These are phyloP conservation scores for Danio rerio DNA, from an alignment of 2,113 vertebrate species.

Conservation along the genomic window DNA sequence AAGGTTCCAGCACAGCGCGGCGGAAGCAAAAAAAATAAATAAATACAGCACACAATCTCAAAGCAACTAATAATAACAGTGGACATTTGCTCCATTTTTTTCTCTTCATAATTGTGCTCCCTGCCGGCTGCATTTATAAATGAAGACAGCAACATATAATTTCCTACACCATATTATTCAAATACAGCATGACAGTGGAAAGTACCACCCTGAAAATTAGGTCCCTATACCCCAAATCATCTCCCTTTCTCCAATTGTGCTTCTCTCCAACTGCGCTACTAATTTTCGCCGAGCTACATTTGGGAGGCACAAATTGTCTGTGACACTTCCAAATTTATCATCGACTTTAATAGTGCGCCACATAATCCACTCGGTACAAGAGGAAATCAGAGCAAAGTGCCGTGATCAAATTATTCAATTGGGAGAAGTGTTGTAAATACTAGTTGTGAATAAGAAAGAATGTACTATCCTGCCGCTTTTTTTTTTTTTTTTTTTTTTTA, in stretches of 20 bases:
- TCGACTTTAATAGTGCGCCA: background rate
- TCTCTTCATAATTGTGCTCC: slow-evolving; percentile 48
- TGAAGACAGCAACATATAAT: slow-evolving; percentile 56
- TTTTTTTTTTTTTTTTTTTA: background rate
- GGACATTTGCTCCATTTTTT: slow-evolving; percentile 22
- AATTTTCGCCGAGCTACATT: slow-evolving; percentile 18
- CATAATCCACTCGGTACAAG: background rate
- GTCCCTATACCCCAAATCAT: slow-evolving; percentile 21
- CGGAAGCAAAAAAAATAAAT: no score
- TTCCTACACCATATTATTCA: slow-evolving; percentile 49
- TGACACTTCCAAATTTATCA: slow-evolving; percentile 27
- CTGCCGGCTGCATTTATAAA: slow-evolving; percentile 41
- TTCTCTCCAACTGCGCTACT: slow-evolving; percentile 28
- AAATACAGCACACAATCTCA: slow-evolving; percentile 25
- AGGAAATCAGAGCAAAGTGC: slow-evolving; percentile 18
- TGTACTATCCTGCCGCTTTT: background rate
- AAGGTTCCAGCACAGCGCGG: background rate
- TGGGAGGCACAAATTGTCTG: slow-evolving; percentile 31
- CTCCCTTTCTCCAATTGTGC: slow-evolving; percentile 8
- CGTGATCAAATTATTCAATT: slow-evolving; percentile 38
- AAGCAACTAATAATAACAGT: slow-evolving; percentile 40
- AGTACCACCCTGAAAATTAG: slow-evolving; percentile 28
- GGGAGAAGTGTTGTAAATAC: slow-evolving; percentile 24
- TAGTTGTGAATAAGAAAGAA: slow-evolving; percentile 27
- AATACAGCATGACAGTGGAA: slow-evolving; percentile 27